Evolutionary conservation across 2,888 invertebrate genomes (phyloP).

Genomic region (Drosophila multiciliata): DNA sequence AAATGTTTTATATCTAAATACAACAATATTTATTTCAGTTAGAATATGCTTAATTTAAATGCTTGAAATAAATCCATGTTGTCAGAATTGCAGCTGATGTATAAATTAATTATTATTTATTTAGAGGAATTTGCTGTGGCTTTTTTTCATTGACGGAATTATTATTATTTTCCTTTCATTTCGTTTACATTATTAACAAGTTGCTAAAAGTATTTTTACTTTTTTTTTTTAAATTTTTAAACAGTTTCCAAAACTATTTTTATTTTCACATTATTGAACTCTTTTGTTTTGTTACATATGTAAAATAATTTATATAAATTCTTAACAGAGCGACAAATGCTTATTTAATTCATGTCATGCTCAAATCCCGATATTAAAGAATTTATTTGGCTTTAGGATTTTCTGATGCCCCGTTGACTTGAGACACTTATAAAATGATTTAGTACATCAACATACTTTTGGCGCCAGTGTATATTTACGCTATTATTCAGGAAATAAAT

Average conservation of each 20-base stretch:
- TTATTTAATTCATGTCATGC: conserved; percentile 2
- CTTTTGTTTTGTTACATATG: not conserved
- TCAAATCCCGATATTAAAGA: not conserved
- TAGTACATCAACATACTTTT: not conserved
- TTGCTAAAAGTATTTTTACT: not conserved
- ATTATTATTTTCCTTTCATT: not conserved
- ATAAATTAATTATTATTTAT: not conserved
- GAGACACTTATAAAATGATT: not conserved
- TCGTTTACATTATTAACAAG: not conserved
- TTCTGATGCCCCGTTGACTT: not conserved
- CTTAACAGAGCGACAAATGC: not conserved
- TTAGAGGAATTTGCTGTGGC: not conserved
- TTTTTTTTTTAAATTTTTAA: not conserved
- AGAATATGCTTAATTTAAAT: not conserved
- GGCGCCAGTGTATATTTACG: not conserved
- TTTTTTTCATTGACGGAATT: not conserved
- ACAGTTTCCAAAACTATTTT: not conserved
- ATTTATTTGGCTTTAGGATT: conserved; percentile 4
- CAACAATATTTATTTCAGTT: not conserved
- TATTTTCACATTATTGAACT: not conserved
- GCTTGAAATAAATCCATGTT: not conserved
- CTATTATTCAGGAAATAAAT: not conserved
- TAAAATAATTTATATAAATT: not conserved
- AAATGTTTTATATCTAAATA: not conserved
- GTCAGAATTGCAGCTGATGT: not conserved